Evolutionary conservation across 2,797 vertebrate genomes (phyloP).

Genomic region (Heliangelus exortis): DNA sequence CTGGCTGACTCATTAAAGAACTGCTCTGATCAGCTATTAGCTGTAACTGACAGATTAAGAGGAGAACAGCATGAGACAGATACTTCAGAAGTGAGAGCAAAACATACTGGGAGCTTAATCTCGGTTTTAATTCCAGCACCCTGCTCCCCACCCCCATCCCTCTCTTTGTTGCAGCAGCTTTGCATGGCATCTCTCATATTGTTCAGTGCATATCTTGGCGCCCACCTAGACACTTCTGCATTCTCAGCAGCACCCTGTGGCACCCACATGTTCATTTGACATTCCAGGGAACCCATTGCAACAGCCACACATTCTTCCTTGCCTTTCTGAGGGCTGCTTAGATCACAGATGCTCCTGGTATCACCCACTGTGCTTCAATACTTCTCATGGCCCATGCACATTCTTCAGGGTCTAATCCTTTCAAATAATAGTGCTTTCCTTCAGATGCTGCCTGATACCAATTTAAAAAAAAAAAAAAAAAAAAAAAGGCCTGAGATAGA

Average conservation of each 20-base stretch:
- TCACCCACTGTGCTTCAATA: conserved; percentile 41
- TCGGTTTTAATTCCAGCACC: conserved; percentile 10
- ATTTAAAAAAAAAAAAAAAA: no score
- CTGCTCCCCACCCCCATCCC: neutral
- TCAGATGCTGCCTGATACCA: neutral
- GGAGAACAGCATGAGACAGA: conserved; percentile 48
- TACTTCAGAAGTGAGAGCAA: conserved; percentile 25
- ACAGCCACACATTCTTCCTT: conserved; percentile 39
- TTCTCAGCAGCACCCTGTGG: conserved; percentile 53
- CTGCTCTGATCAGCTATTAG: conserved; percentile 50
- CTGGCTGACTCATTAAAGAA: conserved; percentile 33
- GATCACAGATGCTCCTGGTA: conserved; percentile 43
- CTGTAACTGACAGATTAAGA: conserved; percentile 39
- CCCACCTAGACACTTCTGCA: conserved; percentile 66
- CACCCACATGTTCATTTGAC: conserved; percentile 57
- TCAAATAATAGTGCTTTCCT: conserved; percentile 3
- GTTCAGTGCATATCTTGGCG: conserved; percentile 36
- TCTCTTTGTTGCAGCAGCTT: neutral
- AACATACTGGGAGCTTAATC: conserved; percentile 8
- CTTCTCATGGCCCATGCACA: conserved; percentile 35
- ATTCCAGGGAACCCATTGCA: conserved; percentile 60
- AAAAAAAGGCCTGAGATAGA: neutral
- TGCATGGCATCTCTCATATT: neutral
- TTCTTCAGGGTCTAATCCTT: conserved; percentile 34
- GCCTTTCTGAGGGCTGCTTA: conserved; percentile 19